phyloP scores from a whole-genome alignment of 2,888 invertebrate genomes.

The Orchesellides sinensis region DNA sequence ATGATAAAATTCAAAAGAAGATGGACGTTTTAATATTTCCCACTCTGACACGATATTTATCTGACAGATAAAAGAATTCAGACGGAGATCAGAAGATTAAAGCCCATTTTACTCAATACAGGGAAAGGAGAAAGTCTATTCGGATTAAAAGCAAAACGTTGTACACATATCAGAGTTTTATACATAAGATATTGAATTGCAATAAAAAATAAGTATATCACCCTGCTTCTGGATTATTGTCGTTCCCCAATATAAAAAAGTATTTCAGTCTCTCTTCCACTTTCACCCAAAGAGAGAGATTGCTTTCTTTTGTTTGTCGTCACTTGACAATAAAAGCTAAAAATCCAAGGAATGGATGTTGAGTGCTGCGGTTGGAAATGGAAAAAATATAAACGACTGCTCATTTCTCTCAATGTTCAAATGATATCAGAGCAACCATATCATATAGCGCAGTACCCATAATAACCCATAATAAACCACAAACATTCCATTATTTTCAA shows the following conservation, averaged over 20 bases:
- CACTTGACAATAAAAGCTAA: slow-evolving; percentile 18
- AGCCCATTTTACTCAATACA: too few species aligned
- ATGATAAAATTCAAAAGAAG: background rate
- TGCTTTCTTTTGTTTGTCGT: slow-evolving; percentile 32
- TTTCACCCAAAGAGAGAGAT: background rate
- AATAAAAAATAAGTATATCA: too few species aligned
- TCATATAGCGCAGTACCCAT: slow-evolving; percentile 5
- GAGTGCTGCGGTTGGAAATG: slow-evolving; percentile 64
- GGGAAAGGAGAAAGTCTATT: slow-evolving; percentile 1
- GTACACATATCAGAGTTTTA: slow-evolving; percentile 47
- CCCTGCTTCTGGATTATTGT: background rate
- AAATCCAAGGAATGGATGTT: slow-evolving; percentile 52
- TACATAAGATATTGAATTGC: too few species aligned
- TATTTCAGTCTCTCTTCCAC: background rate
- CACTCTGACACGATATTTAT: slow-evolving; percentile 30
- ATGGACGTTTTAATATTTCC: slow-evolving; percentile 34
- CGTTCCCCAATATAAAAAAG: background rate
- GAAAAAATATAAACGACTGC: slow-evolving; percentile 58
- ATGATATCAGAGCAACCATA: slow-evolving; percentile 25
- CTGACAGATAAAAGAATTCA: slow-evolving; percentile 31
- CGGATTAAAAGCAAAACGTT: slow-evolving; percentile 46
- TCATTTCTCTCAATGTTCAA: slow-evolving; percentile 32
- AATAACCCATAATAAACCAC: slow-evolving; percentile 33
- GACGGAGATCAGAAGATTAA: too few species aligned
- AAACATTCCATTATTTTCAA: slow-evolving; percentile 21